Conservation (phyloP, 2,888 invertebrate genomes). For the Nephrotoma guestfalica region DNA sequence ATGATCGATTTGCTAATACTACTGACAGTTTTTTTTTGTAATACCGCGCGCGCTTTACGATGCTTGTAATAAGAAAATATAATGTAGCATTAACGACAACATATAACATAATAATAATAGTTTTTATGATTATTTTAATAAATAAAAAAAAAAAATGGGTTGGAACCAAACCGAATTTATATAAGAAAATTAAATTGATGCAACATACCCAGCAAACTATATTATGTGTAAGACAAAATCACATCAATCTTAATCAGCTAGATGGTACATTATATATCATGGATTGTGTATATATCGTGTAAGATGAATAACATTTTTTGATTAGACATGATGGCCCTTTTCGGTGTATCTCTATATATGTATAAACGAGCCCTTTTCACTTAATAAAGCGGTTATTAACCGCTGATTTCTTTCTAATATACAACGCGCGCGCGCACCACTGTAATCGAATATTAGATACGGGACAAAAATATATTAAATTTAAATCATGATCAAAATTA, state of each 20-base stretch:
- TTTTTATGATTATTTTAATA: not conserved
- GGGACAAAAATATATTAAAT: not conserved
- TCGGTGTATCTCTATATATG: not conserved
- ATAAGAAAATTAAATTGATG: not conserved
- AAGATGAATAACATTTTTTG: not conserved
- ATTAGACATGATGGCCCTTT: not conserved
- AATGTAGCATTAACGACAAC: not conserved
- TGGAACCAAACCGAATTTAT: not conserved
- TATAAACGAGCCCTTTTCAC: not conserved
- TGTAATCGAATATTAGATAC: not conserved
- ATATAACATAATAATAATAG: not conserved
- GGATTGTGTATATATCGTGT: not conserved
- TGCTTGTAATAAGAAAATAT: not conserved
- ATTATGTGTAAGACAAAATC: not conserved
- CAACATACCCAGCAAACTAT: not conserved
- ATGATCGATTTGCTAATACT: not conserved
- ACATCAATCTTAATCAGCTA: conserved; percentile 5
- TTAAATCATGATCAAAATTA: not conserved
- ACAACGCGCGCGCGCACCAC: not conserved
- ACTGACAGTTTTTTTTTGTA: not conserved
- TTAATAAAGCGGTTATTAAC: not conserved
- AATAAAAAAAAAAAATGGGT: not conserved
- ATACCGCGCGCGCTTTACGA: not conserved
- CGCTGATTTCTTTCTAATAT: not conserved
- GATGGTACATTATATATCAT: no score